These are phyloP conservation scores for Cnemophilus loriae DNA, from an alignment of 2,113 vertebrate genomes.

Conservation along the genomic window DNA sequence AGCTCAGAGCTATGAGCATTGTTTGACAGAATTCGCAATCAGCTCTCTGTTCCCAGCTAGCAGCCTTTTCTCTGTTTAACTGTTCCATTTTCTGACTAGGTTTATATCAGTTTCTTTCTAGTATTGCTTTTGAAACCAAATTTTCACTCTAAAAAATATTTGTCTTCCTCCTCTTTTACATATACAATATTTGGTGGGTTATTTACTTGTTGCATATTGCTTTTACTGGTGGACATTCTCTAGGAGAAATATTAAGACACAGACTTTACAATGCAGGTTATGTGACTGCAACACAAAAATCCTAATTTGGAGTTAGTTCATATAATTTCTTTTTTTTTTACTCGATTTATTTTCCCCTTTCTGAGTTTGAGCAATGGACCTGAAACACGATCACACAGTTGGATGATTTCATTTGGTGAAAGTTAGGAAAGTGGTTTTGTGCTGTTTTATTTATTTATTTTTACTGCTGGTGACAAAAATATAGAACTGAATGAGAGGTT, in stretches of 20 bases:
- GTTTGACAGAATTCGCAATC: background rate
- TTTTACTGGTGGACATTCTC: background rate
- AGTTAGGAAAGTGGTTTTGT: background rate
- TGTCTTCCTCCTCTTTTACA: background rate
- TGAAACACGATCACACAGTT: background rate
- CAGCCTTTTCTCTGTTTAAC: background rate
- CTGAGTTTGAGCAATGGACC: background rate
- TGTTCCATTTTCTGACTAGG: background rate
- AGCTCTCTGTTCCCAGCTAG: background rate
- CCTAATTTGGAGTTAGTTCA: background rate
- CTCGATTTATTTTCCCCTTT: background rate
- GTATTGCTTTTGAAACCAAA: background rate
- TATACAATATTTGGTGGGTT: background rate
- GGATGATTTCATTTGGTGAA: background rate
- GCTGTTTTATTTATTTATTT: background rate
- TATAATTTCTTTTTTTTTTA: background rate
- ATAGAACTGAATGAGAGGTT: background rate
- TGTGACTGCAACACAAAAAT: background rate
- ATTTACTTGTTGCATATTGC: background rate
- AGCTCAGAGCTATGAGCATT: background rate
- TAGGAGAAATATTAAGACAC: background rate
- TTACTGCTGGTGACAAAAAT: constrained; percentile 22
- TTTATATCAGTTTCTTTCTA: background rate
- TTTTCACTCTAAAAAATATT: background rate
- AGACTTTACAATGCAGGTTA: background rate